Percentiles rank a stretch among this genome's conserved stretches.
phyloP scores from a whole-genome alignment of 1,140 invertebrate species.

The Dendrolimus kikuchii region DNA sequence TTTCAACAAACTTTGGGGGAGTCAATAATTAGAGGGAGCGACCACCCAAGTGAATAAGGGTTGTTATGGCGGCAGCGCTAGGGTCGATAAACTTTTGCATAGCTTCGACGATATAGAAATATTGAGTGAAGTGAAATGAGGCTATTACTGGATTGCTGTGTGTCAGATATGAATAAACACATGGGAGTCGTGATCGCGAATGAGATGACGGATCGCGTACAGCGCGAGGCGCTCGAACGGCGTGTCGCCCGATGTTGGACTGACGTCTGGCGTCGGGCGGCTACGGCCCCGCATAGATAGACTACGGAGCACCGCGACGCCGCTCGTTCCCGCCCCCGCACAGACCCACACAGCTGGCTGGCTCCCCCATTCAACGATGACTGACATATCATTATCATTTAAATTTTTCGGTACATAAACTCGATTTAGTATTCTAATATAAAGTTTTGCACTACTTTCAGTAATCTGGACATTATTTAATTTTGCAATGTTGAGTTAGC shows the following conservation, averaged over 20 bases:
- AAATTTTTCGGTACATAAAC: too few relatives aligned
- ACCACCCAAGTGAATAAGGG: conserved; percentile 54
- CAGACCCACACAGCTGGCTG: conserved; percentile 6
- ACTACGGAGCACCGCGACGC: conserved; percentile 19
- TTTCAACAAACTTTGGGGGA: conserved; percentile 59
- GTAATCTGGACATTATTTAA: too few relatives aligned
- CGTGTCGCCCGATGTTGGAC: conserved; percentile 49
- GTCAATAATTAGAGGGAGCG: conserved; percentile 64
- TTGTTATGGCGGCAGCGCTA: conserved; percentile 47
- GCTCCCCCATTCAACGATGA: too few relatives aligned
- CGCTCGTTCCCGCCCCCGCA: conserved; percentile 34
- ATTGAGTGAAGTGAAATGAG: not conserved
- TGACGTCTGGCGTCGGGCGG: conserved; percentile 34
- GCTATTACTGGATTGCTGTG: too few relatives aligned
- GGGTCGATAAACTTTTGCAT: conserved; percentile 58
- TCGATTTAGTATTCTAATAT: too few relatives aligned
- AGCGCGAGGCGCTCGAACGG: conserved; percentile 46
- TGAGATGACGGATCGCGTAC: conserved; percentile 22
- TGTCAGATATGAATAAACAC: too few relatives aligned
- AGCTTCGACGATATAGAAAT: conserved; percentile 1
- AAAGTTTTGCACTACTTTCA: too few relatives aligned
- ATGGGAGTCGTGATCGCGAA: conserved; percentile 25
- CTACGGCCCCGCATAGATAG: conserved; percentile 8
- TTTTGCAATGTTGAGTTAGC: too few relatives aligned
- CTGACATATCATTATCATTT: too few relatives aligned